A percentile compares a stretch with the other conserved stretches of the same genome.
phyloP scores from a whole-genome alignment of 2,797 vertebrate species.

The Valencia hispanica region DNA sequence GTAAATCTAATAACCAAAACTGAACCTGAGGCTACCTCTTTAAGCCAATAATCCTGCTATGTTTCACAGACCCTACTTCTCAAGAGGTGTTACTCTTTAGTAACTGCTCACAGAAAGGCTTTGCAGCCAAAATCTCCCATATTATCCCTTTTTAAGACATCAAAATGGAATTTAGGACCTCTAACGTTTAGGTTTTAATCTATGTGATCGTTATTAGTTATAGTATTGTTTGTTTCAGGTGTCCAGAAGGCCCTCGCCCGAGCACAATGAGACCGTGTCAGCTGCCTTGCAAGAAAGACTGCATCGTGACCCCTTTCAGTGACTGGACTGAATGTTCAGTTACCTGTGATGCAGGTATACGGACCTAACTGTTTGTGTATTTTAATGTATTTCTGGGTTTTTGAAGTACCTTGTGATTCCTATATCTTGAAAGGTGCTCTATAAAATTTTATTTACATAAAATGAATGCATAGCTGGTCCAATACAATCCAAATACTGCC shows the following conservation, averaged over 20 bases:
- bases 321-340: conserved; percentile 91
- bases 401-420: no score
- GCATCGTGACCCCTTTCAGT: conserved; percentile 91
- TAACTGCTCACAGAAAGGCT: neutral
- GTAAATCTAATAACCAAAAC: neutral
- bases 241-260: conserved; percentile 93
- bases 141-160: neutral
- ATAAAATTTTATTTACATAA: no score
- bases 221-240: conserved; percentile 75
- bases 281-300: conserved; percentile 94
- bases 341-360: conserved; percentile 89
- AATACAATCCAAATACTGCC: neutral
- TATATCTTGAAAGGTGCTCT: no score
- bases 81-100: neutral
- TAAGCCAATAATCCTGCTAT: no score
- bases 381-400: no score
- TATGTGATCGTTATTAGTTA: neutral
- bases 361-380: no score
- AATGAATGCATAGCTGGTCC: neutral
- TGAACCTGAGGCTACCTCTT: no score
- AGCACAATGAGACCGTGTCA: conserved; percentile 90
- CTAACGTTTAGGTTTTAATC: neutral
- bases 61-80: neutral
- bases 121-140: neutral
- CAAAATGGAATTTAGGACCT: neutral